A percentile compares a stretch with the other conserved stretches of the same genome.
Evolutionary conservation across 2,888 invertebrate species (phyloP).

Genomic region (Baccha elongata): DNA sequence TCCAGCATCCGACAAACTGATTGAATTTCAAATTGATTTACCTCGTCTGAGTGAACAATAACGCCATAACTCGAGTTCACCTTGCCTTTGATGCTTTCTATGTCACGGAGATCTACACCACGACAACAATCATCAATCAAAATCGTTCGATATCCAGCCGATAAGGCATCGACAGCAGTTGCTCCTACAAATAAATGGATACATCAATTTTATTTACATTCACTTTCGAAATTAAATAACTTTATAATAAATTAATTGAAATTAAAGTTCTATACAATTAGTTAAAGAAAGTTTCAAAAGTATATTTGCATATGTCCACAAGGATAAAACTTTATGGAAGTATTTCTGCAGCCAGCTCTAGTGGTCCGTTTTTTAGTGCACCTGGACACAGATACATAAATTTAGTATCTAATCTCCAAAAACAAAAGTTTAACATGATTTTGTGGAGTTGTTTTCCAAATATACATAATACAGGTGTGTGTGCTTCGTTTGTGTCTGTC

Average conservation of each 20-base stretch:
- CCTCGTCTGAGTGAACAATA: constrained; percentile 90
- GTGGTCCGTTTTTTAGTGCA: background rate
- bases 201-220: constrained; percentile 1
- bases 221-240: background rate
- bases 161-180: constrained; percentile 94
- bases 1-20: constrained; percentile 10
- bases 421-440: constrained; percentile 25
- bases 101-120: constrained; percentile 93
- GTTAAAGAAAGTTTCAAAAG: background rate
- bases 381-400: constrained; percentile 13
- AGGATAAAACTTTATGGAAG: too few species aligned
- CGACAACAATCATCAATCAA: constrained; percentile 95
- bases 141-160: constrained; percentile 94
- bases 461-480: background rate
- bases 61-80: constrained; percentile 90
- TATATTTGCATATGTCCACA: background rate
- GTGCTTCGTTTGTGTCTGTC: too few species aligned
- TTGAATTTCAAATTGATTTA: constrained; percentile 77
- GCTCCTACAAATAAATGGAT: constrained; percentile 84
- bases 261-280: background rate
- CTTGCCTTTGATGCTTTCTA: constrained; percentile 90
- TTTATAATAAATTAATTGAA: background rate
- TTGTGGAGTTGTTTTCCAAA: constrained; percentile 21
- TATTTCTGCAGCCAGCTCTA: background rate
- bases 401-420: constrained; percentile 17